These are phyloP conservation scores for Pseudomyrmex pallidus DNA, from an alignment of 1,140 invertebrate genomes.

Conservation along the genomic window DNA sequence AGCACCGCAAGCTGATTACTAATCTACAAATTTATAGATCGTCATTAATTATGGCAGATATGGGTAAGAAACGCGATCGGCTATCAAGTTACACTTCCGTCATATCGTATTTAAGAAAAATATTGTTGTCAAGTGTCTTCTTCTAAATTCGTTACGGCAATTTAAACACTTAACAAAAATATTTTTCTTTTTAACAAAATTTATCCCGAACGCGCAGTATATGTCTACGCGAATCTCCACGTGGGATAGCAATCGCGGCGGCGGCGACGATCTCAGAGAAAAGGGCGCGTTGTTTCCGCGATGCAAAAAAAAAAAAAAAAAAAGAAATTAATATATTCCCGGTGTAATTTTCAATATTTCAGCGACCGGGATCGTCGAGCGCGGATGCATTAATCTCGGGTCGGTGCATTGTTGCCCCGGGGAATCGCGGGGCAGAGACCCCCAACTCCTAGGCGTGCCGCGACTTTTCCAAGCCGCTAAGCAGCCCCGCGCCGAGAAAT, in stretches of 20 bases:
- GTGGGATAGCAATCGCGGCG: constrained; percentile 31
- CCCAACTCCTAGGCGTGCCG: constrained; percentile 53
- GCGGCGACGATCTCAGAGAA: constrained; percentile 16
- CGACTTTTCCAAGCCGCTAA: constrained; percentile 62
- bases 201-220: background rate
- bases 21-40: constrained; percentile 30
- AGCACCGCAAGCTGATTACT: constrained; percentile 28
- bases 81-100: background rate
- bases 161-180: background rate
- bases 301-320: constrained; percentile 26
- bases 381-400: constrained; percentile 63
- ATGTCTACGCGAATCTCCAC: no score
- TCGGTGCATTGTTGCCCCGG: constrained; percentile 58
- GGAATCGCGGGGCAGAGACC: constrained; percentile 57
- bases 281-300: constrained; percentile 45
- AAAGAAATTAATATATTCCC: constrained; percentile 51
- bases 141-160: no score
- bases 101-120: constrained; percentile 6
- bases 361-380: constrained; percentile 50
- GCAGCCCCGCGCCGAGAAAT: constrained; percentile 46
- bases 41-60: constrained; percentile 1
- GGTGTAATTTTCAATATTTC: constrained; percentile 62
- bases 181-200: background rate
- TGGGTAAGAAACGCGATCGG: background rate
- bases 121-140: no score